Evolutionary conservation across 53 echinoderm and acorn worm genomes (phyloP), one percentile per base, ranked within the genome.

Genomic region (Pentamera pediparva): DNA sequence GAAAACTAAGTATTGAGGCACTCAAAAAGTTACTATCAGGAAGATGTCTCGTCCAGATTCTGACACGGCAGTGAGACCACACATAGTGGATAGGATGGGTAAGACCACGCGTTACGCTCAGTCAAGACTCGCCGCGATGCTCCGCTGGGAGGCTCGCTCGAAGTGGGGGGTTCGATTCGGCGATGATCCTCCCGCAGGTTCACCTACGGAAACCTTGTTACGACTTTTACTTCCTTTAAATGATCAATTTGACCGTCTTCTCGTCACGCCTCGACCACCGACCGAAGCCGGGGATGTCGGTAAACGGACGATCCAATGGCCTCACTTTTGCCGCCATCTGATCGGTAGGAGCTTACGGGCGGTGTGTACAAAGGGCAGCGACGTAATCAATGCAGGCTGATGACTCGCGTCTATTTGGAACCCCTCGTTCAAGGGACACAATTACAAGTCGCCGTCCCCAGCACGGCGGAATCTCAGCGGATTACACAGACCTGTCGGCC

Each of bases 281-380:
- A 74, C 71, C 62, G 35, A 34, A 62, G 62, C 32, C 62, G 43
- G 55, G 55, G 55, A 27, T 55, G 55, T 27, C 55, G 27, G 55
- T n/a, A n/a, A n/a, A n/a, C n/a, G n/a, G n/a, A n/a, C n/a, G n/a
- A 82, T 81, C 87, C 82, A 78, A 86, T 65, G 86, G 81, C 81
- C 86, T 86, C 86, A 85, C 86, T 85, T 80, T n/a, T n/a, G n/a
- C n/a, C 80, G 81, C 75, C 86, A 80, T 85, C 65, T 77, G 81
- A 86, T 82, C 86, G 87, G 87, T 87, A 87, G 82, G 82, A 87
- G 87, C 87, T n/a, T 78, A 87, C 82, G 82, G 57, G 57, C 57
- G 86, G 86, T 86, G 81, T 81, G 84, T 79, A 79, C 78, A 79
- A 84, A 79, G 77, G 84, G 81, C 79, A 79, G 79, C 79, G 85